A percentile compares a stretch with the other conserved stretches of the same genome.
Conservation (phyloP, 2,113 vertebrate species). For the Charina bottae region DNA sequence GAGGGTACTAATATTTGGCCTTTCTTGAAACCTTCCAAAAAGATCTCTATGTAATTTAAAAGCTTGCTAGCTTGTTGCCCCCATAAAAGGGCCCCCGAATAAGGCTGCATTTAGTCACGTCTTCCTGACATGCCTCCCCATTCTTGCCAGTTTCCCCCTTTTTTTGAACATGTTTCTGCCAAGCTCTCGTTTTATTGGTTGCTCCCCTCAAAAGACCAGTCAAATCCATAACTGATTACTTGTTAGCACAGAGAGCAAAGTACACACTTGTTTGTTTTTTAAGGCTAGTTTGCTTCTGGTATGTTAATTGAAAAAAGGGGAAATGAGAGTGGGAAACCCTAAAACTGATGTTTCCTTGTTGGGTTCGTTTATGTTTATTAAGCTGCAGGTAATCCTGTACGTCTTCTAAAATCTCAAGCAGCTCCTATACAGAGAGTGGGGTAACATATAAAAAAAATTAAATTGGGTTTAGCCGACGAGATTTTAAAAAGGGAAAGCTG, state of each 20-base stretch:
- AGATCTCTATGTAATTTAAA: not conserved
- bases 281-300: not conserved
- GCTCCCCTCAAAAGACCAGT: not conserved
- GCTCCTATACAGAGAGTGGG: not conserved
- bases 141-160: not conserved
- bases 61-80: not conserved
- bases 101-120: not conserved
- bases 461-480: not conserved
- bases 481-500: too few relatives aligned
- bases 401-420: too few relatives aligned
- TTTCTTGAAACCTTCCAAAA: too few relatives aligned
- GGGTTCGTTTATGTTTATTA: not conserved
- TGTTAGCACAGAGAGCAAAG: not conserved
- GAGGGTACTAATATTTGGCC: not conserved
- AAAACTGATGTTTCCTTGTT: not conserved
- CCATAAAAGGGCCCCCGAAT: too few relatives aligned
- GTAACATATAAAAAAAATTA: not conserved
- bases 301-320: too few relatives aligned
- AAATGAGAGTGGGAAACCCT: not conserved
- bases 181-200: not conserved
- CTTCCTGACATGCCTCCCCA: too few relatives aligned
- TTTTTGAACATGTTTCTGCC: not conserved
- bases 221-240: not conserved
- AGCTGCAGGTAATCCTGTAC: too few relatives aligned
- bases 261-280: not conserved